These are phyloP conservation scores for Clitarchus hookeri DNA, from an alignment of 2,888 invertebrate genomes.

Conservation along the genomic window DNA sequence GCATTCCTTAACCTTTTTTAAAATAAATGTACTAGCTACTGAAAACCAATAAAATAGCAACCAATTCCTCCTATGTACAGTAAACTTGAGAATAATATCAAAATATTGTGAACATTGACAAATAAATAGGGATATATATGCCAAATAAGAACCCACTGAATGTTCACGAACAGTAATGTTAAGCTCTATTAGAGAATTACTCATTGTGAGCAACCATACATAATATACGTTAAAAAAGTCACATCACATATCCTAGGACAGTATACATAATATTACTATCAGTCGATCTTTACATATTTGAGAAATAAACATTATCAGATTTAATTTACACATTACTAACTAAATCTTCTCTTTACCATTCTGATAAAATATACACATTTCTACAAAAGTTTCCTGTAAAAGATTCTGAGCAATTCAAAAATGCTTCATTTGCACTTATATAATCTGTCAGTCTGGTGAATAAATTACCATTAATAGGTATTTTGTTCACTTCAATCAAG, in stretches of 20 bases:
- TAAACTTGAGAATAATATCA: not conserved
- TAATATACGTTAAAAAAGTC: not conserved
- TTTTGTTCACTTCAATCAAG: constrained; percentile 2
- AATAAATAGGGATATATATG: not conserved
- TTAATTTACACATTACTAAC: not conserved
- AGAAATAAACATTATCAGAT: not conserved
- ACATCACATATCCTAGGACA: not conserved
- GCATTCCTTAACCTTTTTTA: not conserved
- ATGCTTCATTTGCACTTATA: not conserved
- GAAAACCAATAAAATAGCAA: not conserved
- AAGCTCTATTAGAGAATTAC: not conserved
- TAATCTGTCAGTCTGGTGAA: constrained; percentile 11
- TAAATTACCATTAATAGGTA: not conserved
- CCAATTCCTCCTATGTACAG: not conserved
- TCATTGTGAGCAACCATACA: not conserved
- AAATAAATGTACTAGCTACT: not conserved
- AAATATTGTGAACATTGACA: not conserved
- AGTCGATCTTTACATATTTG: not conserved
- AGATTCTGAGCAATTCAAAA: constrained; percentile 3
- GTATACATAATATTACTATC: not conserved
- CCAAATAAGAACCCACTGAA: not conserved
- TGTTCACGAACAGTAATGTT: not conserved
- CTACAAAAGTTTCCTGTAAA: constrained; percentile 3
- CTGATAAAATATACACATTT: constrained; percentile 14
- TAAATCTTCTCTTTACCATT: not conserved